These are phyloP conservation scores for Aramus guarauna DNA, from an alignment of 2,113 vertebrate species.

Conservation along the genomic window DNA sequence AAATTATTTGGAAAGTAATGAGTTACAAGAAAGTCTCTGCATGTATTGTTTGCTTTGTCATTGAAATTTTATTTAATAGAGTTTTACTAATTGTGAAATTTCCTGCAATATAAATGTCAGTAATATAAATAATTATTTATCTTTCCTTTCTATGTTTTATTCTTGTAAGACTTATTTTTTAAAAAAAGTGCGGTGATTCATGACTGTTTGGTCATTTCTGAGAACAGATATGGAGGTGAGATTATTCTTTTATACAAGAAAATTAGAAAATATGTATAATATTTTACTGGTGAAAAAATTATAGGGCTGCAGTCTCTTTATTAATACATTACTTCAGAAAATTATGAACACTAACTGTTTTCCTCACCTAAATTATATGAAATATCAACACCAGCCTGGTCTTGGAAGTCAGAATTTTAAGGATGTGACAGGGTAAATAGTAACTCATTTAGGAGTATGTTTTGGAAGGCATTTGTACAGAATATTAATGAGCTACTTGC, in stretches of 20 bases:
- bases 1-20: too few relatives aligned
- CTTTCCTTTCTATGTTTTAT: too few relatives aligned
- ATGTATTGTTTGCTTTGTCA: too few relatives aligned
- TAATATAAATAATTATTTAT: too few relatives aligned
- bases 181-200: too few relatives aligned
- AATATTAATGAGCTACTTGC: too few relatives aligned
- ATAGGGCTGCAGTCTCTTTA: not conserved
- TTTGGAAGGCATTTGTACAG: not conserved
- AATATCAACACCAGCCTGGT: not conserved
- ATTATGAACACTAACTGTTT: not conserved
- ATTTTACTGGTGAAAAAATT: not conserved
- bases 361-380: not conserved
- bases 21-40: too few relatives aligned
- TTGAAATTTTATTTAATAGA: too few relatives aligned
- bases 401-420: not conserved
- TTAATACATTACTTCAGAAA: not conserved
- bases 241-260: not conserved
- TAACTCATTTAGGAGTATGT: not conserved
- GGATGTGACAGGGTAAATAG: not conserved
- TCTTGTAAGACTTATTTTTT: too few relatives aligned
- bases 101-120: too few relatives aligned
- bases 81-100: too few relatives aligned
- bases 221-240: not conserved
- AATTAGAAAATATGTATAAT: not conserved
- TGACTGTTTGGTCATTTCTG: too few relatives aligned